phyloP scores from a whole-genome alignment of 2,113 vertebrate genomes.

The Speoplatyrhinus poulsoni region DNA sequence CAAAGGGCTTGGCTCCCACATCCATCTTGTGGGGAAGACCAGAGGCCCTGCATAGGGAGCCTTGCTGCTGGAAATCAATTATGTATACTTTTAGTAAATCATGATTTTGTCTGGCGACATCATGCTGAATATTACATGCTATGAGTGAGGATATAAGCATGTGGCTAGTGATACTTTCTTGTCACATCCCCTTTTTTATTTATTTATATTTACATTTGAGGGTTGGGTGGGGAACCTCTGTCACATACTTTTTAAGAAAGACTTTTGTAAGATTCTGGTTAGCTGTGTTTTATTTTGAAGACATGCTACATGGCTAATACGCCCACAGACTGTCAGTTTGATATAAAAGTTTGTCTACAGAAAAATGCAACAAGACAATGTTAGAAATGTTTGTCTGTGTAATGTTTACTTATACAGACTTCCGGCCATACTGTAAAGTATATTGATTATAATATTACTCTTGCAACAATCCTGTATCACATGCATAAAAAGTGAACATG shows the following conservation, averaged over 20 bases:
- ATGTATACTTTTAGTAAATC: constrained; percentile 73
- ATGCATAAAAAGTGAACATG: too few relatives aligned
- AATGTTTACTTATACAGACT: too few relatives aligned
- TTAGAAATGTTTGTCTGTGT: too few relatives aligned
- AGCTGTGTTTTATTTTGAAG: neutral
- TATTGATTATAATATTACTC: too few relatives aligned
- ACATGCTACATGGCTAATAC: too few relatives aligned
- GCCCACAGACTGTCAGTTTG: too few relatives aligned
- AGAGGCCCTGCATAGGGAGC: constrained; percentile 55
- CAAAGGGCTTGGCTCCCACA: constrained; percentile 68
- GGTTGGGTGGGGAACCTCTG: too few relatives aligned
- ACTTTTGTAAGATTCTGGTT: neutral
- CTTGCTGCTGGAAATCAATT: constrained; percentile 71
- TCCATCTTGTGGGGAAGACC: constrained; percentile 69
- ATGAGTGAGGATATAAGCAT: constrained; percentile 36
- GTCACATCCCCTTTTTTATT: constrained; percentile 4
- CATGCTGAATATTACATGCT: constrained; percentile 48
- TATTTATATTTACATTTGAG: neutral
- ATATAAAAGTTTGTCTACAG: too few relatives aligned
- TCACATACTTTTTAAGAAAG: neutral
- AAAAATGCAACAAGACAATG: too few relatives aligned
- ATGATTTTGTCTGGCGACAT: constrained; percentile 62
- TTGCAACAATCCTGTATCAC: too few relatives aligned
- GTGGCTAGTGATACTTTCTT: constrained; percentile 33
- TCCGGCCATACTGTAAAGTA: too few relatives aligned